These are phyloP conservation scores for Pseudobourletiella spinata DNA, from an alignment of 1,140 invertebrate genomes.

Conservation along the genomic window DNA sequence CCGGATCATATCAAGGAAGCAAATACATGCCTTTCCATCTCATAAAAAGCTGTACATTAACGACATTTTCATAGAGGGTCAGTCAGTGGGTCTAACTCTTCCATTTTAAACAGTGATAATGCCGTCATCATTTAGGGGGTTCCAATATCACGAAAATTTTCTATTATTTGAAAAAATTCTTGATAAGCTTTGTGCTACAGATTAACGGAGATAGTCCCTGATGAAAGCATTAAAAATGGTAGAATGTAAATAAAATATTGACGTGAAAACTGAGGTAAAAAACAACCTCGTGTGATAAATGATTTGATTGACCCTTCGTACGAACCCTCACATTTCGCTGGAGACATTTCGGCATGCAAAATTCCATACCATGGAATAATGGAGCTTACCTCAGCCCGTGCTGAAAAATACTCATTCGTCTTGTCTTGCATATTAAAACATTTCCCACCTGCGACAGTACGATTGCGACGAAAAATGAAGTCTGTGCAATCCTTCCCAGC, in stretches of 20 bases:
- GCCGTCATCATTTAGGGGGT: background rate
- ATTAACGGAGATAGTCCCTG: too few species aligned
- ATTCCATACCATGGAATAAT: background rate
- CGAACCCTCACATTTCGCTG: background rate
- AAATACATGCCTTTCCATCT: background rate
- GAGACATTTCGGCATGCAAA: background rate
- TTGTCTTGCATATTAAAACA: slow-evolving; percentile 28
- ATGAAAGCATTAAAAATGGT: too few species aligned
- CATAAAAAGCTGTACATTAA: background rate
- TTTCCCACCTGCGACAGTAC: slow-evolving; percentile 24
- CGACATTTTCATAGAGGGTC: background rate
- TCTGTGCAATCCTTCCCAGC: slow-evolving; percentile 14
- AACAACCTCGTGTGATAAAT: too few species aligned
- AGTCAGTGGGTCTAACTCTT: background rate
- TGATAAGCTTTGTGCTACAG: too few species aligned
- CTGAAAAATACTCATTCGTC: slow-evolving; percentile 23
- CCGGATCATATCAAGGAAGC: too few species aligned
- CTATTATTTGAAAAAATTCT: too few species aligned
- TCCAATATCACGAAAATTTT: too few species aligned
- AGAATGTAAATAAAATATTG: too few species aligned
- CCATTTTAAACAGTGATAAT: background rate
- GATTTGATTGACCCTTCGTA: too few species aligned
- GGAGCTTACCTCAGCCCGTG: slow-evolving; percentile 23
- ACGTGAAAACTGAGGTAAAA: too few species aligned
- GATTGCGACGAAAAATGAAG: slow-evolving; percentile 24